Evolutionary conservation across 2,797 vertebrate species (phyloP), one percentile per base, ranked within the genome.

Genomic region (Sarcoramphus papa): DNA sequence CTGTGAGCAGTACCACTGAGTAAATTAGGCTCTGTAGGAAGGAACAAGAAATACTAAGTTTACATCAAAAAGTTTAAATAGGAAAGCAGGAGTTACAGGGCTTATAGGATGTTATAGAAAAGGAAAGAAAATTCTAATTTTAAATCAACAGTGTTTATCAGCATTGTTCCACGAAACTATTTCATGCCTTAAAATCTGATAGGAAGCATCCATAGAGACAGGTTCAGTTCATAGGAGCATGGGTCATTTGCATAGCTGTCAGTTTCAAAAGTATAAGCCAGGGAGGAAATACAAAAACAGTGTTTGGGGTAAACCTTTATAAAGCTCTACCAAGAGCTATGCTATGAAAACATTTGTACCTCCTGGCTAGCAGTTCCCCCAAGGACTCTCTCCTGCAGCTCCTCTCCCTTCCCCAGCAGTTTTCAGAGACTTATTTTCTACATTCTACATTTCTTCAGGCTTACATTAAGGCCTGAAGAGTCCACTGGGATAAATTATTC

Each of bases 1-100:
- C 99, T 99, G 97, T 99, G 99, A 88, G 99, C 99, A 64, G 99
- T 99, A 93, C 99, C 99, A 77, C 99, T 99, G 96, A 99, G 96
- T 97, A 99, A 98, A 97, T 99, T 99, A 77, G 99, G 99, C 96
- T 99, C 99, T 99, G 97, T 19, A 54, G 90, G 91, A 96, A 93
- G 60, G 40, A 91, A 79, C 11, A 88, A 96, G 18, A 93, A 86
- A 72, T 27, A 60, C 33, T 65, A 72, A 56, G 40, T 95, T 84
- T 84, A 41, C 28, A 92, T 59, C 7, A 43, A 63, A 68, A 76
- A 53, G 33, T 59, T 92, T 80, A 90, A 53, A 84, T 17, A 60
- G 65, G 48, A 70, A 76, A 93, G 51, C 2, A 0, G 9, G 31
- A 89, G 16, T 62, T 57, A 65, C 14, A 50, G 5, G 35, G 14